These are phyloP conservation scores for Himalopsyche anomala DNA, from an alignment of 2,888 invertebrate genomes.

Conservation along the genomic window DNA sequence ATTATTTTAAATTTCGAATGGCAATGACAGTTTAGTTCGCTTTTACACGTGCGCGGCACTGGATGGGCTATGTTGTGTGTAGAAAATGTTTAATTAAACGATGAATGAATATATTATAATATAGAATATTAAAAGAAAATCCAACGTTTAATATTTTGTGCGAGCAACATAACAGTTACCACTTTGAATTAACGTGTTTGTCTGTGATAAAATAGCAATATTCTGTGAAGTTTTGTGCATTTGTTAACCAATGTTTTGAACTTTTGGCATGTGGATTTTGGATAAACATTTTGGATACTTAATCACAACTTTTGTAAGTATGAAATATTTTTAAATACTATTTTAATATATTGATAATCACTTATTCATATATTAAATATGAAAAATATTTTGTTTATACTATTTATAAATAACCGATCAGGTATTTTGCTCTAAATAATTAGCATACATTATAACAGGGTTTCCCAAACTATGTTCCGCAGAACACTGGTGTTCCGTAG, in stretches of 20 bases:
- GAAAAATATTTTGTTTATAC: too few relatives aligned
- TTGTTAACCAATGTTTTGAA: background rate
- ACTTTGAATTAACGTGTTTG: background rate
- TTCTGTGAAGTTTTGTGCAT: conserved; percentile 1
- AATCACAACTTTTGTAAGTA: background rate
- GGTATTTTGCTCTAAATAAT: too few relatives aligned
- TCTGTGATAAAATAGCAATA: background rate
- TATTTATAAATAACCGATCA: too few relatives aligned
- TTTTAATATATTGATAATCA: background rate
- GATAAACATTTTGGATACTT: background rate
- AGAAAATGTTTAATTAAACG: background rate
- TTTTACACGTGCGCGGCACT: background rate
- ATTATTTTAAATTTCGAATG: conserved; percentile 9
- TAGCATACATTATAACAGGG: too few relatives aligned
- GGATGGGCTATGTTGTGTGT: background rate
- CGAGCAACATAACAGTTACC: background rate
- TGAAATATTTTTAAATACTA: background rate
- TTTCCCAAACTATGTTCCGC: too few relatives aligned
- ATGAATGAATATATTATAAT: background rate
- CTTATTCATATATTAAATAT: too few relatives aligned
- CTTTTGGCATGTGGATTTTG: conserved; percentile 31
- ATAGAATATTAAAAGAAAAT: background rate
- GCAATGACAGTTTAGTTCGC: conserved; percentile 9
- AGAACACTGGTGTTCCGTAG: too few relatives aligned
- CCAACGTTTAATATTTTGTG: background rate